Percentiles rank a stretch among this genome's conserved stretches.
Evolutionary conservation across 64 coral and sea anemone species (phyloP).

Genomic region (Stylophora pistillata): DNA sequence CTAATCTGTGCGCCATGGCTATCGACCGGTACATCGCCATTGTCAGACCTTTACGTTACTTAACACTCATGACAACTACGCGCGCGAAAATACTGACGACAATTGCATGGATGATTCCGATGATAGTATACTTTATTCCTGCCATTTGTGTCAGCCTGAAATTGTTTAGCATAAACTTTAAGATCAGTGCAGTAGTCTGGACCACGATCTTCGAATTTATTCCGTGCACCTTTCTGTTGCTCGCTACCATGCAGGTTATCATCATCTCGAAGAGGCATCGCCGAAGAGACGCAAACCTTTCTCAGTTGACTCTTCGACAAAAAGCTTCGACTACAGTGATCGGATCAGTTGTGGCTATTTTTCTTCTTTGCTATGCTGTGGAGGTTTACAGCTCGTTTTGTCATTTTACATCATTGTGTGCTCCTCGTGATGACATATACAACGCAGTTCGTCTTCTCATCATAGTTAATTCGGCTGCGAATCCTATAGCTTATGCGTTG

Average conservation of each 20-base stretch:
- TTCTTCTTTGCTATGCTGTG: background rate
- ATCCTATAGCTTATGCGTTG: constrained; percentile 2
- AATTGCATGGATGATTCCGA: background rate
- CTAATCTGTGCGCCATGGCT: background rate
- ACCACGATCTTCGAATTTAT: constrained; percentile 6
- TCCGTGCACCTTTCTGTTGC: background rate
- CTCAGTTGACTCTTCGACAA: background rate
- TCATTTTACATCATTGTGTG: background rate
- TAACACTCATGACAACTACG: background rate
- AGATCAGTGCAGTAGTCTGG: background rate
- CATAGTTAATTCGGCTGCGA: background rate
- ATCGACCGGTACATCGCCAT: constrained; percentile 1
- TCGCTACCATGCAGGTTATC: background rate
- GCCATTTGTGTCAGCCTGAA: background rate
- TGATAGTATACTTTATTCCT: background rate
- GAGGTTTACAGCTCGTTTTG: constrained; percentile 25
- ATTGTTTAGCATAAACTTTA: background rate
- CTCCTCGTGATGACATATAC: background rate
- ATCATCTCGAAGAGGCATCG: constrained; percentile 4
- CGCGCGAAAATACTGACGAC: background rate
- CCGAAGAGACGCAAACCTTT: background rate
- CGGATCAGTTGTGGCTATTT: background rate
- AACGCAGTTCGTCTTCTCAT: background rate
- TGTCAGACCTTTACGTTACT: background rate
- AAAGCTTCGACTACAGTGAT: background rate